phyloP scores from a whole-genome alignment of 2,888 invertebrate genomes.

The Drosophila dives region DNA sequence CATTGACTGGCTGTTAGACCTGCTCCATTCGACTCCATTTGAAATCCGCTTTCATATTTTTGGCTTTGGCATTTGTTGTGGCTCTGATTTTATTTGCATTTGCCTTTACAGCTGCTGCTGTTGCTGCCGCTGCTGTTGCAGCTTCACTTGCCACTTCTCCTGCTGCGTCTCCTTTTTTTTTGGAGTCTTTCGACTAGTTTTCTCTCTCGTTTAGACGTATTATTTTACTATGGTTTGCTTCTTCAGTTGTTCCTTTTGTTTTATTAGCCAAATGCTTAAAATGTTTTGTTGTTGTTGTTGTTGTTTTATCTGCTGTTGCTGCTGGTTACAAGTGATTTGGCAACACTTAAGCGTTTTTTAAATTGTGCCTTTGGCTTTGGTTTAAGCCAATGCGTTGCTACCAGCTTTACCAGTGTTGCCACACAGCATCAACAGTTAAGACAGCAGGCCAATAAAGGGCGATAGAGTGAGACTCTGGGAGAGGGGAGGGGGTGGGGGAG shows the following conservation, averaged over 20 bases:
- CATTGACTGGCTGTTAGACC: constrained; percentile 1
- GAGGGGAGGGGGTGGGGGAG: too few species aligned
- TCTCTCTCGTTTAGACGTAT: neutral
- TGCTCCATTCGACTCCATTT: constrained; percentile 30
- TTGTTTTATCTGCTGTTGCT: constrained; percentile 36
- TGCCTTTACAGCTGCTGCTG: constrained; percentile 23
- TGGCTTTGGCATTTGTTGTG: constrained; percentile 50
- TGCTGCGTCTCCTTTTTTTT: neutral
- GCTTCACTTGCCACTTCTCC: too few species aligned
- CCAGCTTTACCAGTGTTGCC: constrained; percentile 7
- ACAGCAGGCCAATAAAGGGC: neutral
- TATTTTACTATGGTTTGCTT: neutral
- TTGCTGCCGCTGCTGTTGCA: neutral
- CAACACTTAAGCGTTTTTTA: constrained; percentile 51
- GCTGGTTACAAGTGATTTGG: constrained; percentile 41
- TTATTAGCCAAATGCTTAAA: constrained; percentile 5
- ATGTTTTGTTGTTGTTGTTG: constrained; percentile 15
- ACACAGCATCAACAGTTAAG: constrained; percentile 1
- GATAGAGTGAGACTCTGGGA: neutral
- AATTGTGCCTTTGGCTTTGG: constrained; percentile 11
- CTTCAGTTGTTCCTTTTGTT: neutral
- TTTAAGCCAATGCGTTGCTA: neutral
- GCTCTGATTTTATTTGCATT: constrained; percentile 67
- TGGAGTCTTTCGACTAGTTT: neutral
- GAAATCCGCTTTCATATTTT: constrained; percentile 60